These are phyloP conservation scores for Scopus umbretta DNA, from an alignment of 2,113 vertebrate genomes.

Conservation along the genomic window DNA sequence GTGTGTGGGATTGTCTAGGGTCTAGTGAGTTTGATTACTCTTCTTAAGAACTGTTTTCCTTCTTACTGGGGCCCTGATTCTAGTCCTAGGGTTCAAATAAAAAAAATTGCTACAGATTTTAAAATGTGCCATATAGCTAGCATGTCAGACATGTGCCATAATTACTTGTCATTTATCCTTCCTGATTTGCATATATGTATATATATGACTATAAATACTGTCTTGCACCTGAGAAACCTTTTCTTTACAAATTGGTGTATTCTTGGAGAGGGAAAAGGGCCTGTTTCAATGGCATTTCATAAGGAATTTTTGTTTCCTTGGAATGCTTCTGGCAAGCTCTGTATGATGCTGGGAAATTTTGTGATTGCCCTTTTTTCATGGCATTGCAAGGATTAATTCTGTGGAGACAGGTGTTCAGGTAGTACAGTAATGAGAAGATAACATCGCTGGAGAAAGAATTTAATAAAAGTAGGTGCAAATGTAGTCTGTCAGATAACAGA, in stretches of 20 bases:
- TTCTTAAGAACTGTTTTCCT: neutral
- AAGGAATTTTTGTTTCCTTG: neutral
- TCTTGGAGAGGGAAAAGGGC: neutral
- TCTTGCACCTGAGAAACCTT: neutral
- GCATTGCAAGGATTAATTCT: neutral
- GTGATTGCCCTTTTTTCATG: neutral
- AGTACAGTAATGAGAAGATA: neutral
- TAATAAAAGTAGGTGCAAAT: neutral
- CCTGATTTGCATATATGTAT: neutral
- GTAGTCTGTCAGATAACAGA: neutral
- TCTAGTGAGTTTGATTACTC: accelerated
- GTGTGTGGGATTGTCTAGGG: neutral
- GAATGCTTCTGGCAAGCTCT: neutral
- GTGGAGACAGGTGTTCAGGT: neutral
- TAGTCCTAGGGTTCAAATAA: neutral
- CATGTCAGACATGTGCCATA: no score
- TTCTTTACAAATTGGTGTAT: neutral
- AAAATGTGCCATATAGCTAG: no score
- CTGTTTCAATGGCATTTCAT: neutral
- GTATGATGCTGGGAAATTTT: neutral
- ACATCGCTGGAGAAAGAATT: neutral
- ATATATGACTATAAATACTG: neutral
- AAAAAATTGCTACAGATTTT: no score
- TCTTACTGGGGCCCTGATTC: neutral
- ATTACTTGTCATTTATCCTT: neutral